A percentile compares a stretch with the other conserved stretches of the same genome.
phyloP scores from a whole-genome alignment of 2,888 invertebrate species.

The Physocephala rufipes region DNA sequence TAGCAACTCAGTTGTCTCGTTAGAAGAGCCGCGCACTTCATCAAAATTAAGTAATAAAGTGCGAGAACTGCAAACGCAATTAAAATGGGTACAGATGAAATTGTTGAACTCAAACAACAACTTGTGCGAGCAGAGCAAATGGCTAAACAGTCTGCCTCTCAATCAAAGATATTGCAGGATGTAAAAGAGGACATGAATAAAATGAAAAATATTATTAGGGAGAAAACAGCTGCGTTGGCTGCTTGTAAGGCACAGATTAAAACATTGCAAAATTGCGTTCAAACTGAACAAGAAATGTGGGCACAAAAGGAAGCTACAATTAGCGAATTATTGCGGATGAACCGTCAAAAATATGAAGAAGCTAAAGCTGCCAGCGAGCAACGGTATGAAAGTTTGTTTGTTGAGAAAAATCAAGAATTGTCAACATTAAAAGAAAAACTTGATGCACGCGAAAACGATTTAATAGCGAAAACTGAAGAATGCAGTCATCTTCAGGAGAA shows the following conservation, averaged over 20 bases:
- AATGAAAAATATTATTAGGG: slow-evolving; percentile 67
- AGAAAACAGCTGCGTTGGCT: slow-evolving; percentile 61
- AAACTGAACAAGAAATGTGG: slow-evolving; percentile 66
- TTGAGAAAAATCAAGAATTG: slow-evolving; percentile 65
- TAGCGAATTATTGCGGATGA: slow-evolving; percentile 66
- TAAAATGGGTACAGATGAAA: slow-evolving; percentile 72
- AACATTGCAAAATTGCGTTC: slow-evolving; percentile 61
- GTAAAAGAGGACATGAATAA: slow-evolving; percentile 68
- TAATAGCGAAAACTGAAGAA: slow-evolving; percentile 62
- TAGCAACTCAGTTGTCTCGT: slow-evolving; percentile 45
- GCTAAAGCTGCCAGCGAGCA: slow-evolving; percentile 67
- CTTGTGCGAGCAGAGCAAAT: slow-evolving; percentile 62
- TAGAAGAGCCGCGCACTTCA: slow-evolving; percentile 60
- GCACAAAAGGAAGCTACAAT: slow-evolving; percentile 65
- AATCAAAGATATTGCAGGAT: slow-evolving; percentile 67
- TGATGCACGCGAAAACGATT: slow-evolving; percentile 66
- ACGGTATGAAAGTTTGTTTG: slow-evolving; percentile 67
- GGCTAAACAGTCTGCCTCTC: slow-evolving; percentile 65
- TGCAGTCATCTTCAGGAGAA: slow-evolving; percentile 60
- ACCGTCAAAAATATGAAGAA: slow-evolving; percentile 68
- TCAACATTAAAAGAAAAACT: slow-evolving; percentile 63
- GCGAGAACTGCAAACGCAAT: slow-evolving; percentile 72
- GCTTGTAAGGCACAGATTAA: slow-evolving; percentile 61
- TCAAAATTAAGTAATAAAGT: slow-evolving; percentile 76
- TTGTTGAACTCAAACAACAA: slow-evolving; percentile 66